Conservation (phyloP, 2,888 invertebrate species). For the Pyralis farinalis region DNA sequence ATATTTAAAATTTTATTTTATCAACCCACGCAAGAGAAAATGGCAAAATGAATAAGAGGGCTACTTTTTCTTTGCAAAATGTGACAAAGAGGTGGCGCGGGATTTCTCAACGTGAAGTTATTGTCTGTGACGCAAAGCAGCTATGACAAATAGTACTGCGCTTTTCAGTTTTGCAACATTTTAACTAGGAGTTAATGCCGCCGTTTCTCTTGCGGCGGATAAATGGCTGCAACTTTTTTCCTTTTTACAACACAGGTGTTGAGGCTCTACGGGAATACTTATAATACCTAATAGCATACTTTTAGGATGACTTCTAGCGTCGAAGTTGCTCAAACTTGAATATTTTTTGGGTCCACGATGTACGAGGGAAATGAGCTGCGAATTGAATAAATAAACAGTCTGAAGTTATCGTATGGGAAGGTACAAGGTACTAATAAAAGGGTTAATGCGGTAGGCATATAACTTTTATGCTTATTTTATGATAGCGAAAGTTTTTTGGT, state of each 20-base stretch:
- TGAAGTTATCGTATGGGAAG: too few species aligned
- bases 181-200: conserved; percentile 56
- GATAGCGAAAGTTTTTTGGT: too few species aligned
- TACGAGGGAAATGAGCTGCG: too few species aligned
- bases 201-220: conserved; percentile 21
- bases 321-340: neutral
- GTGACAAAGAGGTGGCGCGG: conserved; percentile 68
- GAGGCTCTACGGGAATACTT: conserved; percentile 1
- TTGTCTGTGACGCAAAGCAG: conserved; percentile 68
- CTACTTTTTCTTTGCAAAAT: conserved; percentile 65
- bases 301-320: neutral
- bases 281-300: neutral
- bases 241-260: conserved; percentile 3
- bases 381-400: too few species aligned
- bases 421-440: too few species aligned
- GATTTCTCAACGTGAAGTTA: conserved; percentile 69
- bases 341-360: neutral
- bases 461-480: too few species aligned
- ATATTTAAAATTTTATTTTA: conserved; percentile 11
- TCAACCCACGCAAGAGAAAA: conserved; percentile 29
- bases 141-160: conserved; percentile 63
- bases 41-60: conserved; percentile 56
- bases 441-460: too few species aligned
- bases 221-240: conserved; percentile 9
- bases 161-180: conserved; percentile 58